phyloP scores from a whole-genome alignment of 2,888 invertebrate species.

The Graphium colonna region DNA sequence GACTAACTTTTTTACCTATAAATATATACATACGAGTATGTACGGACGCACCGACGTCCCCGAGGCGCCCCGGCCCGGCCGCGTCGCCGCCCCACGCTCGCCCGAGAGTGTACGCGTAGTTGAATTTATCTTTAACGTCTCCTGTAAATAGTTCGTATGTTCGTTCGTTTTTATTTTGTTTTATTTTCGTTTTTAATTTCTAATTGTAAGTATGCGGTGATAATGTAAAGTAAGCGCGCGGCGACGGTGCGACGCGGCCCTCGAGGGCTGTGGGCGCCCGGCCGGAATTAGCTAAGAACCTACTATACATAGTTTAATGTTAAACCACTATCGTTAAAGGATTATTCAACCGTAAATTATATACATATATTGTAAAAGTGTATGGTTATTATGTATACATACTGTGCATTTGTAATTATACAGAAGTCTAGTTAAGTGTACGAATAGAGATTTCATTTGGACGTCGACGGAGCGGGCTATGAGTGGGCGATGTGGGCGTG shows the following conservation, averaged over 20 bases:
- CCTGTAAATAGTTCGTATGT: constrained; percentile 34
- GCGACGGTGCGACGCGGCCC: constrained; percentile 81
- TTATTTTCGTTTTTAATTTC: neutral
- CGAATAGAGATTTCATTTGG: constrained; percentile 64
- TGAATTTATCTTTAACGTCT: constrained; percentile 40
- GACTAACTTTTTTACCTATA: too few species aligned
- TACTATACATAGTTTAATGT: constrained; percentile 42
- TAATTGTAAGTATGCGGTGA: constrained; percentile 7
- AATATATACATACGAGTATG: too few species aligned
- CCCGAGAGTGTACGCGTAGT: constrained; percentile 42
- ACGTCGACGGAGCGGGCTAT: constrained; percentile 35
- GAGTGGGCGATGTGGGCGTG: constrained; percentile 25
- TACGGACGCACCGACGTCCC: constrained; percentile 22
- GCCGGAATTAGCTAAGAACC: constrained; percentile 12
- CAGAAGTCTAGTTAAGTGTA: constrained; percentile 66
- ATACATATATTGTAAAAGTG: constrained; percentile 72
- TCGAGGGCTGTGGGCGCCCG: constrained; percentile 85
- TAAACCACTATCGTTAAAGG: constrained; percentile 37
- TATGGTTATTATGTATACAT: constrained; percentile 67
- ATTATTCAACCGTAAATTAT: constrained; percentile 45
- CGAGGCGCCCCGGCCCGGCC: constrained; percentile 28
- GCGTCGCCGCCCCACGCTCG: constrained; percentile 21
- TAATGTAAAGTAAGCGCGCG: constrained; percentile 19
- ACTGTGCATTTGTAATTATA: constrained; percentile 78
- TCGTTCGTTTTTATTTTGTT: constrained; percentile 19